Base-by-base conservation (phyloP, 2,888 invertebrate species). In the Pachycephus smyrnensis region DNA sequence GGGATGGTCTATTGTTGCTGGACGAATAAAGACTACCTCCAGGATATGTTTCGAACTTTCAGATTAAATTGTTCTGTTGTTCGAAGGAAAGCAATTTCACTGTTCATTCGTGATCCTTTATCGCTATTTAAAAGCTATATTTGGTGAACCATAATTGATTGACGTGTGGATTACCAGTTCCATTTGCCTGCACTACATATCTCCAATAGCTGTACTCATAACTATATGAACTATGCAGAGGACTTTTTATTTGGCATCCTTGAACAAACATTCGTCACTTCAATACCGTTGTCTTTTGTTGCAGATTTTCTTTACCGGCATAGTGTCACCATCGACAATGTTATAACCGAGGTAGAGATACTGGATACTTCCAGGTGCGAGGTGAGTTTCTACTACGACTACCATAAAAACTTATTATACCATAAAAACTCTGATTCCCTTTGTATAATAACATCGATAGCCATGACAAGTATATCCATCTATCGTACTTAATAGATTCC, bases 221-320 rank as follows among this genome's bases (percentile, higher is more conserved):
- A 35, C 35, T 35, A 35, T 35, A 35, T 35, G 4, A 35, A 1
- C 6, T 6, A 3, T 35, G 9, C 35, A 9, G 35, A 35, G 4
- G 55, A 23, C 55, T 23, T 55, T 23, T 55, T 2, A 55, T 23
- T 55, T 23, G 23, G 15, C 55, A 23, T 23, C 68, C 68, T 30
- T 68, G 68, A 30, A 30, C 2, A 68, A n/a, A 23, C 30, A n/a
- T n/a, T 76, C 69, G 79, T 75, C 73, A 30, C 71, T 75, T 78
- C 73, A 69, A 75, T 82, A 69, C 80, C 82, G 82, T 82, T 80
- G 73, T 80, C 74, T 76, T 75, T 91, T 92, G 92, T 95, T 95
- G 86, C 95, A 96, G 96, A 96, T 94, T 96, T 95, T 91, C 94
- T 96, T 84, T 96, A 96, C 92, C 94, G 95, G 88, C 96, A 96